Evolutionary conservation across 1,140 invertebrate species (phyloP), one percentile per base, ranked within the genome.

Genomic region (Drosophila albomicans): DNA sequence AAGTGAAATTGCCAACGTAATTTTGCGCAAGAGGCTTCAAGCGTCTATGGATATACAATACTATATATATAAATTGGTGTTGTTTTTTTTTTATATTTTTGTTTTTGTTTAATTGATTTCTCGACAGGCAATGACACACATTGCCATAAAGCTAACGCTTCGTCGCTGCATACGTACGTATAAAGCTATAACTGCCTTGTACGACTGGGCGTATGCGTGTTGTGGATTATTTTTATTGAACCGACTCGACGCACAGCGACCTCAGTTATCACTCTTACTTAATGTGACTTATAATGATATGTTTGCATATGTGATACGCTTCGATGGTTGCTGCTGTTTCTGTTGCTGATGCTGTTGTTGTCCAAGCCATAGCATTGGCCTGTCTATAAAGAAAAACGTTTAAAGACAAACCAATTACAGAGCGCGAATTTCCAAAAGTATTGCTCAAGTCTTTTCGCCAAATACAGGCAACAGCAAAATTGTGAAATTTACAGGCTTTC

Each of bases 181-280:
- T 63, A 43, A 43, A 75, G 51, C 43, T 25, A 25, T 0, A 28
- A 38, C 15, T 61, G 62, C 51, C 57, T 63, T 74, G 71, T 54
- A 79, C 84, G 70, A 73, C 69, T 57, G 81, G 85, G 85, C 86
- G 85, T 89, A 85, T 89, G 86, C 85, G 65, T 79, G 78, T 70
- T 81, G 72, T 20, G 58, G 70, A 66, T 64, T 48, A 10, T 35
- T 82, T 85, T 77, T 77, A 85, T 84, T 78, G 81, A 84, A 79
- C 73, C 67, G 52, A 49, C 30, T 25, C 58, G 28, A 38, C 38
- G 64, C 41, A 16, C 63, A 70, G 75, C 85, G 85, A 85, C 85
- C 85, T 89, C 81, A 90, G 81, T 89, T 89, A 90, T 89, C 85
- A 89, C 86, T 89, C 85, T 89, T 90, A 90, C 85, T 89, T 89